phyloP scores from a whole-genome alignment of 2,113 vertebrate species.

The Anhinga rufa region DNA sequence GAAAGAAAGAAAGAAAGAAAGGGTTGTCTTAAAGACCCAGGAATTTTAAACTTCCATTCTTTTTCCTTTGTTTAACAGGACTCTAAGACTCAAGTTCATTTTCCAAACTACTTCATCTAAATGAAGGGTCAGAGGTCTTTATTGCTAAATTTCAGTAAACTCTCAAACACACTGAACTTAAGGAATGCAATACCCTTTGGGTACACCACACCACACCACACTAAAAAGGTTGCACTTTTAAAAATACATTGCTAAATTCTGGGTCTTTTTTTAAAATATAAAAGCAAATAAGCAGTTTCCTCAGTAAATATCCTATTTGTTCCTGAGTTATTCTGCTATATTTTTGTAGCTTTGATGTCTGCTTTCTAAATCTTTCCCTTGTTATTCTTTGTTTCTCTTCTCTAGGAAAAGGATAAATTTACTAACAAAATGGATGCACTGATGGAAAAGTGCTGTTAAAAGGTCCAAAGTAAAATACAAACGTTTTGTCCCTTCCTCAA shows the following conservation, averaged over 20 bases:
- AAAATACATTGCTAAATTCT: neutral
- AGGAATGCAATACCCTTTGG: neutral
- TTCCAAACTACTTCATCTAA: neutral
- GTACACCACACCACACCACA: neutral
- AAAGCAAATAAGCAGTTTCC: neutral
- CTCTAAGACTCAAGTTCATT: neutral
- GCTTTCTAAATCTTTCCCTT: neutral
- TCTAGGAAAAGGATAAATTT: neutral
- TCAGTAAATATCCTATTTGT: neutral
- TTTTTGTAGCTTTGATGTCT: neutral
- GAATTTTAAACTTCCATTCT: neutral
- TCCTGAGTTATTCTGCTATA: neutral
- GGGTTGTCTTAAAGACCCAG: neutral
- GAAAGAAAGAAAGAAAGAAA: neutral
- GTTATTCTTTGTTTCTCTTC: neutral
- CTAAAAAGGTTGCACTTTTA: neutral
- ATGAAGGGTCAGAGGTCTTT: neutral
- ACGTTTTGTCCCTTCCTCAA: neutral
- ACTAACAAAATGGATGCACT: neutral
- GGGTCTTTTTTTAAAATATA: neutral
- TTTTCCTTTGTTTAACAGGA: neutral
- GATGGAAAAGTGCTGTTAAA: neutral
- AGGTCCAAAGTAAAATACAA: neutral
- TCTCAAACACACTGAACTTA: neutral
- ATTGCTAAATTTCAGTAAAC: neutral